phyloP scores from a whole-genome alignment of 2,113 vertebrate species.

The Crocuta crocuta region DNA sequence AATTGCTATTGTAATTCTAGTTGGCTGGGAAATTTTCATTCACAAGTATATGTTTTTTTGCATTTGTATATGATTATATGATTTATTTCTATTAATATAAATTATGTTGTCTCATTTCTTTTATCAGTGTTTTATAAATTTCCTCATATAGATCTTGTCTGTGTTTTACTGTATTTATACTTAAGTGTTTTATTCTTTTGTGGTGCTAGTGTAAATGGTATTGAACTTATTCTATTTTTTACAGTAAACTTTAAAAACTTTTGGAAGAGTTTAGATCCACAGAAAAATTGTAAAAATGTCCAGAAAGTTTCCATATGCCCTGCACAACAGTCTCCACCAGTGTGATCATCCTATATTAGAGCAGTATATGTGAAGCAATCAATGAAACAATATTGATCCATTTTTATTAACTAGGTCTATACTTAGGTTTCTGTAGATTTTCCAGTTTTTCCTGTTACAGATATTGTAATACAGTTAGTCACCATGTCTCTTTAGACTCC shows the following conservation, averaged over 20 bases:
- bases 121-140: not conserved
- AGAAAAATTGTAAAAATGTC: not conserved
- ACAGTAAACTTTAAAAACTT: not conserved
- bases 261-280: not conserved
- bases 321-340: not conserved
- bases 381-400: not conserved
- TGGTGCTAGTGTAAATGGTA: not conserved
- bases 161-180: not conserved
- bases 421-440: not conserved
- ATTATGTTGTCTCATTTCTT: not conserved
- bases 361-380: not conserved
- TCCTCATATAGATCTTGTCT: not conserved
- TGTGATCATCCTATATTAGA: not conserved
- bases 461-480: not conserved
- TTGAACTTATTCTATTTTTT: not conserved
- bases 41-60: not conserved
- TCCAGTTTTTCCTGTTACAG: not conserved
- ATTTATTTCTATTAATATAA: not conserved
- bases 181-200: not conserved
- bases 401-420: not conserved
- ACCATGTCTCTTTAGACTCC: not conserved
- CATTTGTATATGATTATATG: not conserved
- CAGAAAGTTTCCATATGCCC: not conserved
- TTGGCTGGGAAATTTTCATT: not conserved
- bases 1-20: not conserved